phyloP scores from a whole-genome alignment of 2,888 invertebrate species.

The Drosophila borborema region DNA sequence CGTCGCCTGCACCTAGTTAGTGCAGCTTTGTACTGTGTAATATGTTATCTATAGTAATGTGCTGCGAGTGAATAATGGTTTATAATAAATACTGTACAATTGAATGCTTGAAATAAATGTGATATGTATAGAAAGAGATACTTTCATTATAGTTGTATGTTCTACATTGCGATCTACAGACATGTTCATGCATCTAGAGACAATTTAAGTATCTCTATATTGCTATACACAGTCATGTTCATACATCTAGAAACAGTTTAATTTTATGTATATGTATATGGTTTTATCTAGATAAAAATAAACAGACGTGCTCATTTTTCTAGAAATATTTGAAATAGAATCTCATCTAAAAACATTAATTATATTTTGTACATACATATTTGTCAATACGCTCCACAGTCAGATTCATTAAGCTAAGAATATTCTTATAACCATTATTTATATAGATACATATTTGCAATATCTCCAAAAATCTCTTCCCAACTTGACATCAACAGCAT shows the following conservation, averaged over 20 bases:
- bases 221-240: not conserved
- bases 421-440: too few species aligned
- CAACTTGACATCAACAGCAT: not conserved
- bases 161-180: not conserved
- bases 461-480: not conserved
- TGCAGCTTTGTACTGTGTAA: slow-evolving; percentile 18
- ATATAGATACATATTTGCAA: not conserved
- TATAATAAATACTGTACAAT: not conserved
- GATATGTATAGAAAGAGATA: not conserved
- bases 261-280: not conserved
- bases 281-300: not conserved
- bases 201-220: not conserved
- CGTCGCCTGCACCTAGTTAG: slow-evolving; percentile 12
- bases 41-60: not conserved
- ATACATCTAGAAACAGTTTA: not conserved
- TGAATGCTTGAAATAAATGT: not conserved
- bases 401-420: not conserved
- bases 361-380: not conserved
- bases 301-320: not conserved
- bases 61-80: not conserved
- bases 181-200: not conserved
- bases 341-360: not conserved
- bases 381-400: not conserved
- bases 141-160: not conserved
- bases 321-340: not conserved